phyloP scores from a whole-genome alignment of 2,113 vertebrate species.

The Pyrgilauda ruficollis region DNA sequence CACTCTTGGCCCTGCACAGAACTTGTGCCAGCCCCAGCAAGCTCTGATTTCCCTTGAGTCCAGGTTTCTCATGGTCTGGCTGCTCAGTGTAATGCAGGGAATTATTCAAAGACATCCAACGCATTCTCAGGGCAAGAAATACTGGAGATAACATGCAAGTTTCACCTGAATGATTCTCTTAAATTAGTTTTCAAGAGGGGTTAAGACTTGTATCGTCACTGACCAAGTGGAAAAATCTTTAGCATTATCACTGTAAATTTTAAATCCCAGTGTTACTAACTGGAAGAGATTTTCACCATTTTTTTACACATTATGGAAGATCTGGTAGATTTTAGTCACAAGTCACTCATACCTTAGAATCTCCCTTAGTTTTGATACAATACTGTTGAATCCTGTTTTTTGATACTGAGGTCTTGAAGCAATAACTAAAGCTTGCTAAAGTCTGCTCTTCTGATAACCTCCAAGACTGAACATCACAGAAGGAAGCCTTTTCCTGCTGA shows the following conservation, averaged over 20 bases:
- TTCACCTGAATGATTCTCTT: not conserved
- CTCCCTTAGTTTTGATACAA: not conserved
- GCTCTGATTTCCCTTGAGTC: not conserved
- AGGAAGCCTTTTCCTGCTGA: not conserved
- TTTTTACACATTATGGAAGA: not conserved
- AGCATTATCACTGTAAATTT: not conserved
- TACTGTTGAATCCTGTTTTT: not conserved
- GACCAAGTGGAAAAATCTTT: not conserved
- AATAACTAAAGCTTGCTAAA: not conserved
- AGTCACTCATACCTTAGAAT: not conserved
- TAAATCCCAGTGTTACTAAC: rapidly evolving
- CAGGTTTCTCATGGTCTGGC: not conserved
- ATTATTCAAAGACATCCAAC: rapidly evolving
- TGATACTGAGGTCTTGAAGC: not conserved
- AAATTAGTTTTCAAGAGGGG: not conserved
- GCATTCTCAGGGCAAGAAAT: rapidly evolving
- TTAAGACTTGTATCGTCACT: not conserved
- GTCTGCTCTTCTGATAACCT: rapidly evolving
- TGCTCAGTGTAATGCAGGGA: rapidly evolving
- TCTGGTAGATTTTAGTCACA: not conserved
- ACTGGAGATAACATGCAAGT: rapidly evolving
- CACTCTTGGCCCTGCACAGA: not conserved
- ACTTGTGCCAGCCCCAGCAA: not conserved
- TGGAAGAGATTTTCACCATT: rapidly evolving
- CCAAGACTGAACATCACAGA: not conserved